phyloP scores from a whole-genome alignment of 2,797 vertebrate genomes.

The Galago senegalensis region DNA sequence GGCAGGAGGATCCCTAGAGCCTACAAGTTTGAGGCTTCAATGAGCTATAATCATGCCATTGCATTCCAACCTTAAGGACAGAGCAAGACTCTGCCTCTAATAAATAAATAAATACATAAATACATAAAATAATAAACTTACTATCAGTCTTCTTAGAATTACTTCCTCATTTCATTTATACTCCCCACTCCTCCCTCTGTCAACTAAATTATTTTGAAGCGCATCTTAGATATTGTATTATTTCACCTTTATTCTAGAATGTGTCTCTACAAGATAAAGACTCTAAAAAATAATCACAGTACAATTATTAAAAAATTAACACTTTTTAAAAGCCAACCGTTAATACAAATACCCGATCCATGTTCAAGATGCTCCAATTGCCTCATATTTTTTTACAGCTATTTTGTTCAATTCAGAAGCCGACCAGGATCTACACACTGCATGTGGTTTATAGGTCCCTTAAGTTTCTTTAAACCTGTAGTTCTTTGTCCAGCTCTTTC shows the following conservation, averaged over 20 bases:
- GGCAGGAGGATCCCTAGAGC: too few relatives aligned
- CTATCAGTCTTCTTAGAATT: too few relatives aligned
- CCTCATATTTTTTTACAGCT: not conserved
- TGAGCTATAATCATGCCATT: too few relatives aligned
- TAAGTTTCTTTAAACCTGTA: conserved; percentile 23
- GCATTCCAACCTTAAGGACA: too few relatives aligned
- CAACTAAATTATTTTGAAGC: conserved; percentile 45
- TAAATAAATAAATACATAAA: too few relatives aligned
- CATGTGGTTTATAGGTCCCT: not conserved
- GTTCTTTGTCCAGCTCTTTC: not conserved
- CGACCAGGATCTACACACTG: not conserved
- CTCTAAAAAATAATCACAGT: not conserved
- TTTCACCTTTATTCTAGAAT: conserved; percentile 10
- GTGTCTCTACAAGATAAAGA: not conserved
- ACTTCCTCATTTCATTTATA: not conserved
- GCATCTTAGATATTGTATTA: not conserved
- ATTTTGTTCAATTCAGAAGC: not conserved
- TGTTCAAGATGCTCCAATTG: not conserved
- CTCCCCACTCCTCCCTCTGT: not conserved
- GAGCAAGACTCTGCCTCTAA: too few relatives aligned
- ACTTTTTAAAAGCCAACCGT: not conserved
- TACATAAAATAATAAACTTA: not conserved
- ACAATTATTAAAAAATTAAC: conserved; percentile 6
- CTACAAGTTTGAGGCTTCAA: too few relatives aligned
- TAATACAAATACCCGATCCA: not conserved